Conservation (phyloP, 2,888 invertebrate genomes). For the Tenthredo notha region DNA sequence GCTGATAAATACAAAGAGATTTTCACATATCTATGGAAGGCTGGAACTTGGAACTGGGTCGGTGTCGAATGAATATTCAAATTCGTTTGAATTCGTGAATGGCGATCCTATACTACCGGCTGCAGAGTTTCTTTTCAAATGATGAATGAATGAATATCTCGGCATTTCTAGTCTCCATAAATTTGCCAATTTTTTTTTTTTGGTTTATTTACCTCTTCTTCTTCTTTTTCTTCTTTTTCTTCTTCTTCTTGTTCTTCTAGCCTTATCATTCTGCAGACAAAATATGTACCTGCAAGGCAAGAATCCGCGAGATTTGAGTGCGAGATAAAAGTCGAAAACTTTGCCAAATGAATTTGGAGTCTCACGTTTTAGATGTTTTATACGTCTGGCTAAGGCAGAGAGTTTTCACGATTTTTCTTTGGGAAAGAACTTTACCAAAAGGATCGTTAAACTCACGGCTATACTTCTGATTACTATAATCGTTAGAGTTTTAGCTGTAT, state of each 20-base stretch:
- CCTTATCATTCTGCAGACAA: background rate
- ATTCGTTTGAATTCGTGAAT: background rate
- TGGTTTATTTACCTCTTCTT: background rate
- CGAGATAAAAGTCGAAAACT: background rate
- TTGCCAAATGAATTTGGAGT: background rate
- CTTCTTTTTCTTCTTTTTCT: background rate
- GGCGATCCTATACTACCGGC: background rate
- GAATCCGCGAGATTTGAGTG: background rate
- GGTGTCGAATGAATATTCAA: slow-evolving; percentile 19
- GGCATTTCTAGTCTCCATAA: background rate
- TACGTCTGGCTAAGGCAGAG: background rate
- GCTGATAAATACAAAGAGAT: slow-evolving; percentile 8
- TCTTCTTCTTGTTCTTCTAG: background rate
- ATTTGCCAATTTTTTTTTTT: background rate
- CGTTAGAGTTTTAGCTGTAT: background rate
- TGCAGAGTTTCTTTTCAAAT: background rate
- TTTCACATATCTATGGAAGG: background rate
- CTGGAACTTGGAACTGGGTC: slow-evolving; percentile 4
- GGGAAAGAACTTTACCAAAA: background rate
- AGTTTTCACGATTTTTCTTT: slow-evolving; percentile 11
- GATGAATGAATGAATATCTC: background rate
- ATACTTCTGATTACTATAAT: slow-evolving; percentile 6
- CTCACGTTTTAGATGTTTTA: background rate
- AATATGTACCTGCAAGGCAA: background rate
- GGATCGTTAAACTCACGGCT: background rate